Conservation (phyloP, 2,113 vertebrate genomes). For the Tonatia bakeri region DNA sequence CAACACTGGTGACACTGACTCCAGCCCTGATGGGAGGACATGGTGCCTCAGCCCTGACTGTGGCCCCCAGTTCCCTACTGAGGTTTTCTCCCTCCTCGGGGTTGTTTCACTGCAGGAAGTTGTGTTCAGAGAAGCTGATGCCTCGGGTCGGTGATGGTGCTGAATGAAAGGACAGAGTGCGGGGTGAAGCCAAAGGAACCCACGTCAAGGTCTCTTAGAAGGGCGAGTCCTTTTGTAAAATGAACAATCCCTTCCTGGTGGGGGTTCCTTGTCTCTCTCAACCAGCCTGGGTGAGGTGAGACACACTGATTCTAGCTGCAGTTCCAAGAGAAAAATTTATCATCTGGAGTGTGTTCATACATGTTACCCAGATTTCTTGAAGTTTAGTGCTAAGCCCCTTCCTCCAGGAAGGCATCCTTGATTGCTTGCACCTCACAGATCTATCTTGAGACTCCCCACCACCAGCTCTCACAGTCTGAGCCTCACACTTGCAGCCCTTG, state of each 20-base stretch:
- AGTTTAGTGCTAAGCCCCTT: background rate
- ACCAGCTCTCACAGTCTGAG: background rate
- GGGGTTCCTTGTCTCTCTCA: background rate
- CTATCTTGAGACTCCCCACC: background rate
- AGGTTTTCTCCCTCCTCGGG: background rate
- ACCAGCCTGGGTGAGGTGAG: background rate
- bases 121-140: background rate
- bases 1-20: background rate
- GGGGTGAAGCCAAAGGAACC: background rate
- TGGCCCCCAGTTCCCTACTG: background rate
- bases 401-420: background rate
- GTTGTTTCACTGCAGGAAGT: background rate
- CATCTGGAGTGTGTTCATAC: background rate
- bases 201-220: background rate
- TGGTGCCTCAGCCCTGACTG: no score
- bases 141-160: background rate
- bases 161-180: background rate
- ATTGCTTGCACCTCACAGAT: background rate
- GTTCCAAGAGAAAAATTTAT: background rate
- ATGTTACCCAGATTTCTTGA: background rate
- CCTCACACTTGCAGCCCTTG: background rate
- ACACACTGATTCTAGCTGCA: background rate
- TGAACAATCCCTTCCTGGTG: background rate
- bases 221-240: background rate
- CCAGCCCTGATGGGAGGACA: background rate